Conservation (phyloP, 2,888 invertebrate species). For the Ametastegia equiseti region DNA sequence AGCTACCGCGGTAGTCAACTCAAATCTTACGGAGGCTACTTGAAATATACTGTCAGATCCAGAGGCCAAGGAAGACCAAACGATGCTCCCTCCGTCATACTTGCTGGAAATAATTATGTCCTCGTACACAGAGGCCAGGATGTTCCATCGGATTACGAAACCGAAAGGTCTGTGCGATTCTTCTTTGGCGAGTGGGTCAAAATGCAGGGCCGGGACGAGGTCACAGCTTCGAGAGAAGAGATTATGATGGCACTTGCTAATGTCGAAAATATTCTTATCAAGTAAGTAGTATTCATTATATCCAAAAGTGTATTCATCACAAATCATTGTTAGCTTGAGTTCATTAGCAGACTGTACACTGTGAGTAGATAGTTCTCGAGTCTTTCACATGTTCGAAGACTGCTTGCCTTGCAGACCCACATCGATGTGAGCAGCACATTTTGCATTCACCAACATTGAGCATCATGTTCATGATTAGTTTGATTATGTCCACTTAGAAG, state of each 20-base stretch:
- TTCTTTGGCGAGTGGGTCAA: constrained; percentile 88
- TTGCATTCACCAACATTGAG: too few species aligned
- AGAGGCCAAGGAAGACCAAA: constrained; percentile 80
- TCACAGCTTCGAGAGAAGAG: constrained; percentile 88
- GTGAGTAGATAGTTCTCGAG: too few species aligned
- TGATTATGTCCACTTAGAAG: too few species aligned
- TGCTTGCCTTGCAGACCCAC: too few species aligned
- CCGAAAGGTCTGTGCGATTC: constrained; percentile 81
- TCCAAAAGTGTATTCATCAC: background rate
- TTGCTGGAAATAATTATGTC: constrained; percentile 86
- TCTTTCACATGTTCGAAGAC: too few species aligned
- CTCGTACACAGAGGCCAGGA: constrained; percentile 79
- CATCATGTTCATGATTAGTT: too few species aligned
- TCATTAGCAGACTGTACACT: too few species aligned
- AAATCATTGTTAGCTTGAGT: too few species aligned
- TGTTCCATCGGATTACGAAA: constrained; percentile 76
- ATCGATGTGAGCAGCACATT: too few species aligned
- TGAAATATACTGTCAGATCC: constrained; percentile 86
- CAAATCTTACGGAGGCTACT: constrained; percentile 92
- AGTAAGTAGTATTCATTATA: constrained; percentile 71
- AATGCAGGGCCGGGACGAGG: constrained; percentile 77
- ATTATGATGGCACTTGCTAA: constrained; percentile 96
- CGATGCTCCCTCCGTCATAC: constrained; percentile 87
- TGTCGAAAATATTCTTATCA: constrained; percentile 88
- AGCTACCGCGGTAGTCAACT: constrained; percentile 89